A percentile compares a stretch with the other conserved stretches of the same genome.
Conservation (phyloP, 1,140 invertebrate genomes). For the Calephelis nemesis region DNA sequence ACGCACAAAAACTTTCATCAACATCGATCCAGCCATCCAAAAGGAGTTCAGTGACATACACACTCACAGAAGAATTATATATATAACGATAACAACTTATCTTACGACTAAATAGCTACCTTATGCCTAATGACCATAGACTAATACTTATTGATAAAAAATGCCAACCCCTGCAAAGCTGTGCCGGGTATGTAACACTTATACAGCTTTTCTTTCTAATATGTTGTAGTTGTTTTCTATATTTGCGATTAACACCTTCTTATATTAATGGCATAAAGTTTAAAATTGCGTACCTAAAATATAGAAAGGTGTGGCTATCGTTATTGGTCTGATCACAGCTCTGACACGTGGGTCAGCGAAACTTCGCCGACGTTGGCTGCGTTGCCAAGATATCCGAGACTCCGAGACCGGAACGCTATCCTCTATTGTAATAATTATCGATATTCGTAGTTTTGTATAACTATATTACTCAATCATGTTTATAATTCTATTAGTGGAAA, state of each 20-base stretch:
- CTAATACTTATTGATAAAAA: too few relatives aligned
- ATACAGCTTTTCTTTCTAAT: background rate
- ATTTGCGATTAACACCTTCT: background rate
- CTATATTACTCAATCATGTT: background rate
- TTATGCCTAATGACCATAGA: too few relatives aligned
- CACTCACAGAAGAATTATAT: too few relatives aligned
- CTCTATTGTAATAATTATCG: conserved; percentile 9
- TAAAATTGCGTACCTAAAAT: background rate
- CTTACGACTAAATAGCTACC: too few relatives aligned
- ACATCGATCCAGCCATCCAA: too few relatives aligned
- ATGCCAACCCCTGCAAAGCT: too few relatives aligned
- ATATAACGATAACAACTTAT: too few relatives aligned
- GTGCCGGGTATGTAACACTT: too few relatives aligned
- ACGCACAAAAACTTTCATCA: too few relatives aligned
- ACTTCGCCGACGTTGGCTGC: conserved; percentile 43
- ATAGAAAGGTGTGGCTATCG: background rate
- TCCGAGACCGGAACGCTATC: background rate
- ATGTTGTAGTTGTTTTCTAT: conserved; percentile 16
- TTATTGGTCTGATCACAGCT: conserved; percentile 49
- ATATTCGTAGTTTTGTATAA: background rate
- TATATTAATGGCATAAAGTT: conserved; percentile 21
- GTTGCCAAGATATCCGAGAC: conserved; percentile 34
- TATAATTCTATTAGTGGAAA: too few relatives aligned
- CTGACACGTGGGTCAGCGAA: conserved; percentile 44
- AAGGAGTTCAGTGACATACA: too few relatives aligned